Evolutionary conservation across 2,888 invertebrate genomes (phyloP).

Genomic region (Lamellibrachia columna): DNA sequence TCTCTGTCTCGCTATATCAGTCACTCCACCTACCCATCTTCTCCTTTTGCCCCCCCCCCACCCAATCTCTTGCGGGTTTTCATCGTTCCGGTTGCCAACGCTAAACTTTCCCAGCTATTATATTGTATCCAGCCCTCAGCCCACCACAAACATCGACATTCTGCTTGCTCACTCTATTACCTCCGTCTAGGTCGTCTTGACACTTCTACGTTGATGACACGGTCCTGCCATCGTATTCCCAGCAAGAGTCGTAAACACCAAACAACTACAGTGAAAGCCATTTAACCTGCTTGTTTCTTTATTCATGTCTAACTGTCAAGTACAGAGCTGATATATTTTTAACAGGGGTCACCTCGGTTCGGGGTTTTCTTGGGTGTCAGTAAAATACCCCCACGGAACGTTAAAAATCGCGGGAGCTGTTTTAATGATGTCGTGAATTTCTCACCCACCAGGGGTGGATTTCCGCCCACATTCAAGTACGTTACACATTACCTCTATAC

Average conservation of each 20-base stretch:
- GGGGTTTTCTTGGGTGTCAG: not conserved
- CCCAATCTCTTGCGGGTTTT: not conserved
- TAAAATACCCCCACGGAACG: not conserved
- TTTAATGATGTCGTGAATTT: not conserved
- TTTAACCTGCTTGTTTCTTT: not conserved
- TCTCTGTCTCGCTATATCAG: not conserved
- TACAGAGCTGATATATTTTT: not conserved
- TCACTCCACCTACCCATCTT: not conserved
- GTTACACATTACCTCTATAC: not conserved
- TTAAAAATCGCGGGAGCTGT: not conserved
- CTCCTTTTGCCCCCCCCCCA: not conserved
- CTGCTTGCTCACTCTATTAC: not conserved
- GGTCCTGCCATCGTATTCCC: not conserved
- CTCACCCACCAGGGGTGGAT: not conserved
- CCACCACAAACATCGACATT: not conserved
- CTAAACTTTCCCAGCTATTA: not conserved
- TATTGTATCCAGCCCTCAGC: not conserved
- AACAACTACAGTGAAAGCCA: not conserved
- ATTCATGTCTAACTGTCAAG: not conserved
- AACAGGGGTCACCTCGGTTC: not conserved
- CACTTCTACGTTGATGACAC: not conserved
- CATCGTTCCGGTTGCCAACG: not conserved
- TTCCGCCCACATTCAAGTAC: not conserved
- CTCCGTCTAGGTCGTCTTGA: not conserved
- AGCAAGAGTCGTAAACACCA: not conserved